Evolutionary conservation across 2,888 invertebrate genomes (phyloP).

Genomic region (Catocala fraxini): DNA sequence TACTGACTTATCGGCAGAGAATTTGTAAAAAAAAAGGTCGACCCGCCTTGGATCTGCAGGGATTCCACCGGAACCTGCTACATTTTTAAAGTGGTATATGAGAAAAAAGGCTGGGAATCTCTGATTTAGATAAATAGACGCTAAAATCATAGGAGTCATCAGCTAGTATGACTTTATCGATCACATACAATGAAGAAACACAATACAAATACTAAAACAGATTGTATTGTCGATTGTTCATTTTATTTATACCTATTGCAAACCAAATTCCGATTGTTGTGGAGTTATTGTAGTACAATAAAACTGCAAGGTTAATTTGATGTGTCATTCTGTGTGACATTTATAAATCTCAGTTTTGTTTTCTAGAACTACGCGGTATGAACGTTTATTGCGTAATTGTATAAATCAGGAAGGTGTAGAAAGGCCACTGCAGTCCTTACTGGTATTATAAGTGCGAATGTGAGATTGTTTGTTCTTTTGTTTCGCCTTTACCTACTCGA

Average conservation of each 20-base stretch:
- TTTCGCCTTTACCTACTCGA: no score
- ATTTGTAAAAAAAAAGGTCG: no score
- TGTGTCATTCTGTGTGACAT: slow-evolving; percentile 5
- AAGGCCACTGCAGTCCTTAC: no score
- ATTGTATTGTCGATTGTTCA: slow-evolving; percentile 8
- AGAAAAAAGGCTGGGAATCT: no score
- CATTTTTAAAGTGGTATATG: no score
- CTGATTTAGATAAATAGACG: background rate
- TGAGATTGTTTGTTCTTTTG: no score
- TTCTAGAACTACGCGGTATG: background rate
- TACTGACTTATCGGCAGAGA: no score
- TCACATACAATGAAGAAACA: slow-evolving; percentile 2
- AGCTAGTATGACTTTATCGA: background rate
- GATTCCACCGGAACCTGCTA: no score
- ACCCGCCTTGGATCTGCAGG: no score
- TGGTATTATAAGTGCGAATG: no score
- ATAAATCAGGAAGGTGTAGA: no score
- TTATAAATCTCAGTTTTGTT: background rate
- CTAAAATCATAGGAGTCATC: background rate
- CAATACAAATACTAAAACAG: slow-evolving; percentile 10
- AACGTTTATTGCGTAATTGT: no score
- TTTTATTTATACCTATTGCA: slow-evolving; percentile 12
- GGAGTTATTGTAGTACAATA: background rate
- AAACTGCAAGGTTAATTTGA: slow-evolving; percentile 5
- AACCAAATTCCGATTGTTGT: background rate